Conservation (phyloP, 1,140 invertebrate species). For the Calephelis virginiensis region DNA sequence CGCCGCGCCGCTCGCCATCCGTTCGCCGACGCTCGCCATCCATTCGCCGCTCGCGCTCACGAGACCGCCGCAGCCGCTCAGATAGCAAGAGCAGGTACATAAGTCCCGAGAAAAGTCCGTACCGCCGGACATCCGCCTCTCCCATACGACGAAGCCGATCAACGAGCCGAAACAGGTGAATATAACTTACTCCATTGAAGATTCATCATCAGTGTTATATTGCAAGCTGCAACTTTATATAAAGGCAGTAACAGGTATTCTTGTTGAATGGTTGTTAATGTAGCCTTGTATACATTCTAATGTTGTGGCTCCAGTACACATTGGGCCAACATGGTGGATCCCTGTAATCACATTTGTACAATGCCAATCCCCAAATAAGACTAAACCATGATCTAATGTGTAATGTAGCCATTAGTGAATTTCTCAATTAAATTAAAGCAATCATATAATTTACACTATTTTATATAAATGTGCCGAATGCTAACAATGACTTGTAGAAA, state of each 20-base stretch:
- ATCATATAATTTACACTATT: too few species aligned
- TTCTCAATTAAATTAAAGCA: too few species aligned
- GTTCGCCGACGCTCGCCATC: slow-evolving; percentile 66
- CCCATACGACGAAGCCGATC: slow-evolving; percentile 59
- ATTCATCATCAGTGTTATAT: slow-evolving; percentile 15
- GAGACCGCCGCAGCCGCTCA: slow-evolving; percentile 65
- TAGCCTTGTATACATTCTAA: background rate
- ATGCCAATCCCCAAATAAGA: too few species aligned
- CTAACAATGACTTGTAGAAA: too few species aligned
- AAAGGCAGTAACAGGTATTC: slow-evolving; percentile 13
- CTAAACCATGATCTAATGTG: too few species aligned
- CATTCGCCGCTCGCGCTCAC: slow-evolving; percentile 57
- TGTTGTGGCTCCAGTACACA: too few species aligned
- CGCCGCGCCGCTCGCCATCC: slow-evolving; percentile 64
- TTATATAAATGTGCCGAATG: too few species aligned
- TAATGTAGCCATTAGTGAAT: too few species aligned
- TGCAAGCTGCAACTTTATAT: background rate
- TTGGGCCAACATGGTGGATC: too few species aligned
- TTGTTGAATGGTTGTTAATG: slow-evolving; percentile 16
- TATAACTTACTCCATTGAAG: slow-evolving; percentile 15
- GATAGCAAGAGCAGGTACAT: slow-evolving; percentile 68
- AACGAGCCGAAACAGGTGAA: slow-evolving; percentile 64
- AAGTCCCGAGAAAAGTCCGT: slow-evolving; percentile 39
- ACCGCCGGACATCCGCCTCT: slow-evolving; percentile 56
- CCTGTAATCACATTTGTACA: too few species aligned